A percentile compares a stretch with the other conserved stretches of the same genome.
phyloP scores from a whole-genome alignment of 2,888 invertebrate species.

The Dascillus cervinus region DNA sequence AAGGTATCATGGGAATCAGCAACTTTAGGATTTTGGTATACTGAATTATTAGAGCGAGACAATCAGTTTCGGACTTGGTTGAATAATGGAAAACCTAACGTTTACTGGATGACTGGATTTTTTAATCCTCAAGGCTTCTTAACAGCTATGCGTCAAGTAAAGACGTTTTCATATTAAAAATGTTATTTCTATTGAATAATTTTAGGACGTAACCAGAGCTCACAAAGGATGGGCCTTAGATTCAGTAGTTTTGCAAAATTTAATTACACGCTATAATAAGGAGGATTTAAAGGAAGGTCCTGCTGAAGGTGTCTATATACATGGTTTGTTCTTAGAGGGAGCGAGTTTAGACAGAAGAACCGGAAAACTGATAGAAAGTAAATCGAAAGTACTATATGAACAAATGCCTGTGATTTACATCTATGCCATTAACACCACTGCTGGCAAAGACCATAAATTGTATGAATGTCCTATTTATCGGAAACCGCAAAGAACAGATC shows the following conservation, averaged over 20 bases:
- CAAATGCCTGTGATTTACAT: slow-evolving; percentile 96
- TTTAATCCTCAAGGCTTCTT: slow-evolving; percentile 96
- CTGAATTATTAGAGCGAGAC: slow-evolving; percentile 87
- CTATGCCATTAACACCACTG: slow-evolving; percentile 88
- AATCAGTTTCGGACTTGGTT: slow-evolving; percentile 84
- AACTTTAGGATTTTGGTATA: slow-evolving; percentile 98
- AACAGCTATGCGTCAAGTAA: slow-evolving; percentile 96
- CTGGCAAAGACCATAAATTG: slow-evolving; percentile 81
- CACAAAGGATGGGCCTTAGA: slow-evolving; percentile 97
- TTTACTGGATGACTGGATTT: slow-evolving; percentile 98
- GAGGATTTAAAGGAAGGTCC: slow-evolving; percentile 89
- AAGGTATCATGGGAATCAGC: slow-evolving; percentile 97
- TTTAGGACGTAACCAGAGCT: slow-evolving; percentile 87
- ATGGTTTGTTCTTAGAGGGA: slow-evolving; percentile 86
- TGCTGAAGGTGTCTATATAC: slow-evolving; percentile 83
- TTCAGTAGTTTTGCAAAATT: slow-evolving; percentile 89
- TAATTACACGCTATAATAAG: slow-evolving; percentile 77
- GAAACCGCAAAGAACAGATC: slow-evolving; percentile 89
- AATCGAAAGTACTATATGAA: slow-evolving; percentile 87
- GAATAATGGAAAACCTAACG: slow-evolving; percentile 69
- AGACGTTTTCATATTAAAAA: too few relatives aligned
- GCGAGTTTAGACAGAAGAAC: slow-evolving; percentile 68
- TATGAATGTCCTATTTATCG: slow-evolving; percentile 97
- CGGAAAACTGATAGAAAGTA: slow-evolving; percentile 86
- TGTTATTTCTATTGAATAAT: slow-evolving; percentile 9